A percentile compares a stretch with the other conserved stretches of the same genome.
phyloP scores from a whole-genome alignment of 2,888 invertebrate genomes.

The Microdon myrmicae region DNA sequence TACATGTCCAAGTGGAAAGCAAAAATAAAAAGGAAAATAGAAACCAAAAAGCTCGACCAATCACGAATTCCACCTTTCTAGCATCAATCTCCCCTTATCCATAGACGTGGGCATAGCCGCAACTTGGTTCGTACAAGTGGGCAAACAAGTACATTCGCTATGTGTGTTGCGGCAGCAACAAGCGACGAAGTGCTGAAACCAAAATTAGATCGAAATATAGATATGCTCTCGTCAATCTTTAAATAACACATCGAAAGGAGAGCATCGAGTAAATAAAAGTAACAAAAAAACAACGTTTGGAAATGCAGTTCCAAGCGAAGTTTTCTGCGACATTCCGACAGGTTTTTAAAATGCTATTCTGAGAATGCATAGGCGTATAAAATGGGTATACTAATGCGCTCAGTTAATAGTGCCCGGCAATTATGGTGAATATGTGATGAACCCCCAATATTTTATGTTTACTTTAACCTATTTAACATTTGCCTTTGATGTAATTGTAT shows the following conservation, averaged over 20 bases:
- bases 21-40: slow-evolving; percentile 3
- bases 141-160: slow-evolving; percentile 14
- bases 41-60: slow-evolving; percentile 8
- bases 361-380: too few species aligned
- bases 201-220: slow-evolving; percentile 46
- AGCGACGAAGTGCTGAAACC: slow-evolving; percentile 42
- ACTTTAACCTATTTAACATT: too few species aligned
- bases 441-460: too few species aligned
- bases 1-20: slow-evolving; percentile 21
- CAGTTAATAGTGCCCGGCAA: too few species aligned
- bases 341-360: slow-evolving; percentile 4
- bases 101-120: slow-evolving; percentile 21
- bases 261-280: too few species aligned
- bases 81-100: not conserved
- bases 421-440: too few species aligned
- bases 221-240: slow-evolving; percentile 40
- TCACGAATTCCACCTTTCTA: slow-evolving; percentile 22
- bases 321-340: slow-evolving; percentile 20
- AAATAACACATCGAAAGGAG: slow-evolving; percentile 26
- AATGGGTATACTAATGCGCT: too few species aligned
- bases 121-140: slow-evolving; percentile 15
- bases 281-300: slow-evolving; percentile 25
- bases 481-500: too few species aligned
- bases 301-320: slow-evolving; percentile 2
- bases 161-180: slow-evolving; percentile 42